phyloP scores from a whole-genome alignment of 2,113 vertebrate genomes.

The Rhynchomys soricoides region DNA sequence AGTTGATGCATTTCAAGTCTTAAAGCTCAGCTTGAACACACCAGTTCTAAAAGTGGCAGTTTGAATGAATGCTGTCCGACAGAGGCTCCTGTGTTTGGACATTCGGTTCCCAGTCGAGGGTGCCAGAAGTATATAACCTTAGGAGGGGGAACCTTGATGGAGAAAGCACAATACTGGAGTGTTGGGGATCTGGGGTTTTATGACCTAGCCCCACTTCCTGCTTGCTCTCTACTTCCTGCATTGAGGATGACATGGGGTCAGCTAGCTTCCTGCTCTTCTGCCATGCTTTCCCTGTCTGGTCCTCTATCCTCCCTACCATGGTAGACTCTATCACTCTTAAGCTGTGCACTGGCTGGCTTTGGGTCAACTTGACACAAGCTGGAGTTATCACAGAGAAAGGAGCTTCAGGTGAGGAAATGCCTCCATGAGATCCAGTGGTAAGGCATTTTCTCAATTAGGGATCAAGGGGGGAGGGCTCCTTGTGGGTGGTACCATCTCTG shows the following conservation, averaged over 20 bases:
- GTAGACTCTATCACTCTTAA: not conserved
- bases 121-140: not conserved
- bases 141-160: too few relatives aligned
- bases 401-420: too few relatives aligned
- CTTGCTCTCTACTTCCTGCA: not conserved
- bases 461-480: too few relatives aligned
- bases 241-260: not conserved
- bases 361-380: too few relatives aligned
- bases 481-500: too few relatives aligned
- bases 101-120: not conserved
- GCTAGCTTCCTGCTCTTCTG: not conserved
- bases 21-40: not conserved
- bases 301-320: not conserved
- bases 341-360: too few relatives aligned
- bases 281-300: not conserved
- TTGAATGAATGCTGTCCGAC: not conserved
- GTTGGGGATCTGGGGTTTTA: not conserved
- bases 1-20: not conserved
- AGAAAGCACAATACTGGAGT: not conserved
- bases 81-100: not conserved
- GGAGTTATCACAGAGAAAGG: too few relatives aligned
- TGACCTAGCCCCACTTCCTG: not conserved
- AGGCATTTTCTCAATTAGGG: too few relatives aligned
- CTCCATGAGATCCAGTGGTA: too few relatives aligned
- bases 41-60: not conserved